Percentiles rank a stretch among this genome's conserved stretches.
Evolutionary conservation across 2,888 invertebrate genomes (phyloP).

Genomic region (Melanargia galathea): DNA sequence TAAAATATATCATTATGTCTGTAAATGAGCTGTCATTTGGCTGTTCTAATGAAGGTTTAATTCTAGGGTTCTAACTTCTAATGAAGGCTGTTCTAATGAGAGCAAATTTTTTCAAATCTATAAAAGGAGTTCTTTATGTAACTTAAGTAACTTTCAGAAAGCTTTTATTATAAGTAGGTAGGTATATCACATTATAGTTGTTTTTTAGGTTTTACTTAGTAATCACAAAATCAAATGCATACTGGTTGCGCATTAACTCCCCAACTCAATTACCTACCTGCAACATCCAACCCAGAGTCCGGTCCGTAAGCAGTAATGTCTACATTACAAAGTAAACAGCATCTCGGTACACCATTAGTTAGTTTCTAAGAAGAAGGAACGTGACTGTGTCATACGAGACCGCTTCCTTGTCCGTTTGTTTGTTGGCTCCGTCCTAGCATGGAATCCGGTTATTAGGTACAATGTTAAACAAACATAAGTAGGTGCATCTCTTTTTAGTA

Average conservation of each 20-base stretch:
- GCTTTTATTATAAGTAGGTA: too few species aligned
- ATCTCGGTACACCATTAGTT: constrained; percentile 5
- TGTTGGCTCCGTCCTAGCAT: neutral
- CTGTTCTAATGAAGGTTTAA: too few species aligned
- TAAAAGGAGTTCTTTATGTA: too few species aligned
- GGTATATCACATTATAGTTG: too few species aligned
- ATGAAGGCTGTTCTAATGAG: too few species aligned
- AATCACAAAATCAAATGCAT: too few species aligned
- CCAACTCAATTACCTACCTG: neutral
- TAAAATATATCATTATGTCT: too few species aligned
- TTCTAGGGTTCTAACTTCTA: too few species aligned
- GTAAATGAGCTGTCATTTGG: too few species aligned
- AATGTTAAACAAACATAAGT: neutral
- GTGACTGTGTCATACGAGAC: constrained; percentile 7
- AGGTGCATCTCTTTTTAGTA: neutral
- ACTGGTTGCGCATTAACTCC: neutral
- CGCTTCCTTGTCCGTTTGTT: constrained; percentile 8
- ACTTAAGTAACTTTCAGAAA: too few species aligned
- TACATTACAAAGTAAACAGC: constrained; percentile 22
- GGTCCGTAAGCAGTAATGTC: constrained; percentile 4
- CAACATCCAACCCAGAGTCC: neutral
- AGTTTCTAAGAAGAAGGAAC: constrained; percentile 14
- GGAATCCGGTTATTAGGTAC: neutral
- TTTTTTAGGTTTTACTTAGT: too few species aligned
- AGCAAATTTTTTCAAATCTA: too few species aligned